Percentiles rank a stretch among this genome's conserved stretches.
Evolutionary conservation across 2,888 invertebrate species (phyloP).

Genomic region (Morpho helenor): DNA sequence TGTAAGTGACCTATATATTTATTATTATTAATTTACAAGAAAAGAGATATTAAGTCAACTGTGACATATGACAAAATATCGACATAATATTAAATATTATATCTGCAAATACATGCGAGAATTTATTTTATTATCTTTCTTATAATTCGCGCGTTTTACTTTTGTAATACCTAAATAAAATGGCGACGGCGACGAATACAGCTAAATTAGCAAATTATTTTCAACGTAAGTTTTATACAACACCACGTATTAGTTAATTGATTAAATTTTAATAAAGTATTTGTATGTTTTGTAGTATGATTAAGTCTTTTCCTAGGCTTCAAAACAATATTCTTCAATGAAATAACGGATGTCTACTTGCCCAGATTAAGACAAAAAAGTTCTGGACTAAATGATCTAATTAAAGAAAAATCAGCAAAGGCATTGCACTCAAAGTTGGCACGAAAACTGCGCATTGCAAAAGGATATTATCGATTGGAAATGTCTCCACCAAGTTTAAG

Average conservation of each 20-base stretch:
- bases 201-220: conserved; percentile 13
- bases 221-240: conserved; percentile 7
- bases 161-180: conserved; percentile 1
- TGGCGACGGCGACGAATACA: conserved; percentile 10
- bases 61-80: too few species aligned
- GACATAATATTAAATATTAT: too few species aligned
- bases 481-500: conserved; percentile 47
- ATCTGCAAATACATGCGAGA: too few species aligned
- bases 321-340: conserved; percentile 10
- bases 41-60: too few species aligned
- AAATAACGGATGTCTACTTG: conserved; percentile 33
- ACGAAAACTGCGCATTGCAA: conserved; percentile 47
- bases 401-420: conserved; percentile 43
- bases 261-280: too few species aligned
- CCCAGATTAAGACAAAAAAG: conserved; percentile 39
- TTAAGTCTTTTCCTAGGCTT: conserved; percentile 6
- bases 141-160: too few species aligned
- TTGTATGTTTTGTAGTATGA: too few species aligned
- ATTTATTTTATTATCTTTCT: not conserved
- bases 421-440: conserved; percentile 48
- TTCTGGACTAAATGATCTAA: conserved; percentile 30
- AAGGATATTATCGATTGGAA: conserved; percentile 59
- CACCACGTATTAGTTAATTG: too few species aligned
- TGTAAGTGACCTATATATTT: too few species aligned
- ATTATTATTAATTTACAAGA: too few species aligned